Conservation (phyloP, 1,140 invertebrate genomes). For the Lamellibrachia luymesi region DNA sequence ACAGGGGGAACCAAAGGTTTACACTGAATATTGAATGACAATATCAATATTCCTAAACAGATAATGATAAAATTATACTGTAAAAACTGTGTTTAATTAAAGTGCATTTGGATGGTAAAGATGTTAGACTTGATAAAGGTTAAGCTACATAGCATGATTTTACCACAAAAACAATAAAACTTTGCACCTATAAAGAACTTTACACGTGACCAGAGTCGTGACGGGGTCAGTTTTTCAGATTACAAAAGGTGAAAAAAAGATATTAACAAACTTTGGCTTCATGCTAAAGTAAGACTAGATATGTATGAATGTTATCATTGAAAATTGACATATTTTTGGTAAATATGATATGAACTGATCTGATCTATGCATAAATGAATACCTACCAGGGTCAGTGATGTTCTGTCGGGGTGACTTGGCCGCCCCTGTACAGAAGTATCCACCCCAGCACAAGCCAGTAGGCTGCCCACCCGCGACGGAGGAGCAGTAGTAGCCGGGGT, state of each 20-base stretch:
- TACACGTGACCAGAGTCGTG: no score
- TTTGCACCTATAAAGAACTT: no score
- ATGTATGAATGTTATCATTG: neutral
- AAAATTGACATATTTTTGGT: neutral
- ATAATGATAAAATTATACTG: no score
- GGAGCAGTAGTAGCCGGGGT: constrained; percentile 51
- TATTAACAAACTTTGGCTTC: neutral
- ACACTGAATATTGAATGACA: neutral
- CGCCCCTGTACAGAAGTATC: constrained; percentile 47
- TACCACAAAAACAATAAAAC: no score
- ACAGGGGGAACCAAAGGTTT: neutral
- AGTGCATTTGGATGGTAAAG: no score
- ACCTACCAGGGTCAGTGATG: constrained; percentile 42
- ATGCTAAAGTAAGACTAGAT: neutral
- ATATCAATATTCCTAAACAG: neutral
- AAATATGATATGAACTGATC: no score
- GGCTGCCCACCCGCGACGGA: constrained; percentile 47
- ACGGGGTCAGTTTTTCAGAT: neutral
- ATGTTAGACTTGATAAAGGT: no score
- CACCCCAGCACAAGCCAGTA: constrained; percentile 48
- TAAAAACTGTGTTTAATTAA: no score
- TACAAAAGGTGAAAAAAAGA: neutral
- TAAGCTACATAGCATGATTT: no score
- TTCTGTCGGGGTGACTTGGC: constrained; percentile 41
- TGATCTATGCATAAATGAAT: neutral